phyloP scores from a whole-genome alignment of 2,797 vertebrate species.

The Phataginus tricuspis region DNA sequence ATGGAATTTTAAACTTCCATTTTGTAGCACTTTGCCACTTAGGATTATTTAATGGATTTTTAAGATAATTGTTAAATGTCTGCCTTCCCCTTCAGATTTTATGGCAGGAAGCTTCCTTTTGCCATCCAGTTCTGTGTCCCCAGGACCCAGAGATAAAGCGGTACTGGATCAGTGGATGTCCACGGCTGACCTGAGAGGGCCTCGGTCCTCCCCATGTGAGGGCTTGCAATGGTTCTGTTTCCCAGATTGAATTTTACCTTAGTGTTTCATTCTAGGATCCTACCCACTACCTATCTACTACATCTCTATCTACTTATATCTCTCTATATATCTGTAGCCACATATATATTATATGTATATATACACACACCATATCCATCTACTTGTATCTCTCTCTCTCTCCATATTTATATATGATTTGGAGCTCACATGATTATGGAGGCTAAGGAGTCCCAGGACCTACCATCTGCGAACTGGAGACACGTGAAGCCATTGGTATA shows the following conservation, averaged over 20 bases:
- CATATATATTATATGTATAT: neutral
- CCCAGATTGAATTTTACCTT: neutral
- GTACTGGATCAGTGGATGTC: neutral
- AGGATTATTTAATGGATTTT: neutral
- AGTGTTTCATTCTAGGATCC: neutral
- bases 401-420: too few species aligned
- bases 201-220: neutral
- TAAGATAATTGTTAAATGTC: neutral
- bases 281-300: neutral
- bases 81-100: neutral
- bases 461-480: neutral
- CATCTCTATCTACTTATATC: neutral
- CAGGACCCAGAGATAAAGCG: neutral
- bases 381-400: neutral
- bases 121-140: neutral
- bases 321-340: neutral
- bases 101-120: neutral
- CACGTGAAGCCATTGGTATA: neutral
- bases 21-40: neutral
- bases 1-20: slow-evolving; percentile 19
- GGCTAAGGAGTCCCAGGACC: neutral
- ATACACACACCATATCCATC: neutral
- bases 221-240: neutral
- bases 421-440: neutral
- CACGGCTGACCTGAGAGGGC: neutral